Evolutionary conservation across 2,888 invertebrate genomes (phyloP), one percentile per base, ranked within the genome.

Genomic region (Teinopalpus imperialis): DNA sequence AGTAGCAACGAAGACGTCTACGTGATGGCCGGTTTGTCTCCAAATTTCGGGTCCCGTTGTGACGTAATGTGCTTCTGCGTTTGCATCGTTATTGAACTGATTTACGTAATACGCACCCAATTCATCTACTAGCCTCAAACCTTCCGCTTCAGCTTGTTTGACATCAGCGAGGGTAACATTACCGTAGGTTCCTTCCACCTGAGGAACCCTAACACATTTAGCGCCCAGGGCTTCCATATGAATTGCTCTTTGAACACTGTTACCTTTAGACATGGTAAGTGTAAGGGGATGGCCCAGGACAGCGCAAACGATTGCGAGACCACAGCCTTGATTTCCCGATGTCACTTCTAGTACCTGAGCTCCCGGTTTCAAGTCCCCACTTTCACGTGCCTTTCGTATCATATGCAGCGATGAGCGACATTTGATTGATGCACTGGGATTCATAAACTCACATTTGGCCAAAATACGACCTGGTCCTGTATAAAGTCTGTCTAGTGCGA

Each of bases 361-460:
- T 1, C 81, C 82, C 2, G 83, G 82, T 40, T 74, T 68, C 30
- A 88, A 48, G 1, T 66, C 66, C 6, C 87, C 86, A 8, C 60
- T 63, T 14, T 66, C 66, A 1, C 59, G 47, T 1, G 87, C 87
- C 30, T 65, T 64, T 21, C 64, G 52, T 44, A 88, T 75, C 87
- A 87, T 87, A 47, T 74, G 65, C 32, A 86, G 53, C 0, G 87
- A 76, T 1, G 87, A 88, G 7, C 87, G 76, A 43, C 78, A 78
- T 66, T 88, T 88, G 21, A 88, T 74, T 0, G 87, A 88, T 6
- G 76, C 87, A 18, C 87, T 83, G 4, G 87, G 87, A 42, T 86
- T 88, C 85, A 85, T 87, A 48, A 80, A 87, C 57, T 88, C 87
- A 63, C 87, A 88, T 76, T 87, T 88, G 1, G 74, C 87, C 27